Base-by-base conservation (phyloP, 2,888 invertebrate genomes). In the Acanthosepion esculentum region DNA sequence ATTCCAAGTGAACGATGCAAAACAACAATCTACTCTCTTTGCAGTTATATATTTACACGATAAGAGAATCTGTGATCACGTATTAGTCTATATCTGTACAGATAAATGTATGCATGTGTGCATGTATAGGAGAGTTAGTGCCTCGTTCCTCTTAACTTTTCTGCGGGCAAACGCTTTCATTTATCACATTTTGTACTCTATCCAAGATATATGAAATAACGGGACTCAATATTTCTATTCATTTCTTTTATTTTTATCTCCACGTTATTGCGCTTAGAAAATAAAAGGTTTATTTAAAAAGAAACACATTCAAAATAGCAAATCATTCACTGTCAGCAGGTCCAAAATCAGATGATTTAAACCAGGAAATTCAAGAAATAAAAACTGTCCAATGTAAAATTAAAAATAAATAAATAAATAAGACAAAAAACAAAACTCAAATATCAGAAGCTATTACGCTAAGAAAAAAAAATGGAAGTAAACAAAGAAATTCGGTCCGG, bases 341-440 rank as follows among this genome's bases (percentile, higher is more conserved):
- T 78, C n/a, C 78, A 12, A 78, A n/a, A 29, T 78, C 78, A n/a
- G 78, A 78, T 78, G 78, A 78, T 78, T 78, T n/a, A 78, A 78
- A n/a, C n/a, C 78, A n/a, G n/a, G 78, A n/a, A 78, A 78, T 78
- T 78, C 78, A 29, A n/a, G 78, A 78, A 78, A 78, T 78, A 78
- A 78, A 78, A 78, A n/a, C 33, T n/a, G 78, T 12, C 10, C n/a
- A n/a, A 78, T n/a, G 10, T n/a, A 78, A 15, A n/a, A 78, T 2
- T 12, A 23, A 59, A 15, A 12, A 33, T 15, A n/a, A n/a, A 10
- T 10, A 15, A 18, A 78, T 8, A n/a, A 78, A n/a, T 15, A n/a
- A n/a, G 15, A 78, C n/a, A n/a, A 12, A 78, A 12, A 78, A 20
- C 10, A n/a, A 78, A 10, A n/a, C 12, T 10, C 78, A 78, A n/a